phyloP scores from a whole-genome alignment of 53 echinoderm and acorn worm species.

The Echinarachnius parma region DNA sequence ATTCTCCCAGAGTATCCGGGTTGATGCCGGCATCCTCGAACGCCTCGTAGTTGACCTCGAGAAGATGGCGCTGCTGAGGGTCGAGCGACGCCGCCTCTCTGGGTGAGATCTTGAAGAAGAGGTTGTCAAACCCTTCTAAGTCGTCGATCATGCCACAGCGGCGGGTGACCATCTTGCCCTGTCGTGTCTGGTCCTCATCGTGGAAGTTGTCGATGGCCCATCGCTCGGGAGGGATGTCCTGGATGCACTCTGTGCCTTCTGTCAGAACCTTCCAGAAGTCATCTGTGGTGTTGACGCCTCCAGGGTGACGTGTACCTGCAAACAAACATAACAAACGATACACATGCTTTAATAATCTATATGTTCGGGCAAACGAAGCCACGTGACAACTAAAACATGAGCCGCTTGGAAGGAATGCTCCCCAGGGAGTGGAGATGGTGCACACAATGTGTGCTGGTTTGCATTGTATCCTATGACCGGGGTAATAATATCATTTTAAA shows the following conservation, averaged over 20 bases:
- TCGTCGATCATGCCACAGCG: conserved; percentile 68
- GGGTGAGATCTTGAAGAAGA: conserved; percentile 92
- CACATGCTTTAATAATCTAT: not conserved
- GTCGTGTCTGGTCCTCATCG: conserved; percentile 63
- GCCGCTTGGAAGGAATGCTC: too few relatives aligned
- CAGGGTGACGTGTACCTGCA: conserved; percentile 77
- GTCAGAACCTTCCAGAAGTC: conserved; percentile 75
- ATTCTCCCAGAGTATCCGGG: conserved; percentile 49
- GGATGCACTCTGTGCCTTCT: conserved; percentile 73
- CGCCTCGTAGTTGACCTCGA: conserved; percentile 91
- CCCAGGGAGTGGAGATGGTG: too few relatives aligned
- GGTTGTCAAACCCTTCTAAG: conserved; percentile 82
- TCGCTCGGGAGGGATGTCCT: conserved; percentile 69
- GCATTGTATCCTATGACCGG: too few relatives aligned
- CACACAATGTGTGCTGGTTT: too few relatives aligned
- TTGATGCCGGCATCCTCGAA: conserved; percentile 87
- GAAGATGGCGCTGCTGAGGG: conserved; percentile 86
- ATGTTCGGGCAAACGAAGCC: too few relatives aligned
- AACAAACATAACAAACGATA: not conserved
- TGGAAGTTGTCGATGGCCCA: conserved; percentile 80
- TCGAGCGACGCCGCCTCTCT: conserved; percentile 87
- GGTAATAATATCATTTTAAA: too few relatives aligned
- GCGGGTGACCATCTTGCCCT: conserved; percentile 72
- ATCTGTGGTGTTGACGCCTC: conserved; percentile 57
- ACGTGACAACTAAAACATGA: too few relatives aligned